Conservation (phyloP, 1,140 invertebrate genomes). For the Caenorhabditis elegans region WBcel235 BX284606.5:8781001-8781500, state of each 20-base stretch:
- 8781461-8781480: constrained; percentile 62
- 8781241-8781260: neutral
- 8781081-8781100: constrained; percentile 66
- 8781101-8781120: constrained; percentile 64
- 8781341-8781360: constrained; percentile 62
- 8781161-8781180: neutral
- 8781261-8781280: no score
- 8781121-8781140: constrained; percentile 45
- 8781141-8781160: neutral
- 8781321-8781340: constrained; percentile 66
- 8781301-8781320: constrained; percentile 58
- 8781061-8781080: constrained; percentile 54
- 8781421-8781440: constrained; percentile 55
- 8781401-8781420: constrained; percentile 54
- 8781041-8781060: constrained; percentile 51
- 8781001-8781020: constrained; percentile 63
- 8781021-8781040: constrained; percentile 66
- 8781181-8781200: neutral
- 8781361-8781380: constrained; percentile 59
- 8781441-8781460: constrained; percentile 59
- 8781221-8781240: neutral
- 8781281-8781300: no score
- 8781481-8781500: constrained; percentile 50
- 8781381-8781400: constrained; percentile 59
- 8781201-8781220: no score